Base-by-base conservation (phyloP, 2,113 vertebrate species). In the Columba janthina region DNA sequence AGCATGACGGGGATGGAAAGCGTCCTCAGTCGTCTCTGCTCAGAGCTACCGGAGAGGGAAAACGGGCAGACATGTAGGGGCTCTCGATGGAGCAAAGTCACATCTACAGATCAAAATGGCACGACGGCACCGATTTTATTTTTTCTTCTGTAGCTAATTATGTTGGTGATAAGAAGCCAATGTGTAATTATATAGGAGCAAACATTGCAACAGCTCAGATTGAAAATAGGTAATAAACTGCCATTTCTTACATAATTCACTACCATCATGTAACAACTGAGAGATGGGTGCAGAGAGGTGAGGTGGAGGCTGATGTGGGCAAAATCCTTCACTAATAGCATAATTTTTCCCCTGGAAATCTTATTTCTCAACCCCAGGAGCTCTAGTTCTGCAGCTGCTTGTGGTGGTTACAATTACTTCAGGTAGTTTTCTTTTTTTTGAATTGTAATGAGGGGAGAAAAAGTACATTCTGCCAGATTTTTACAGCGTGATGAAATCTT, bases 101-200 rank as follows among this genome's bases (percentile, higher is more conserved):
- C 7, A 0, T 42, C 84, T 53, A 17, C 16, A 56, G 36, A 38
- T 40, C 61, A 51, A 71, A 81, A 18, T 3, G 0, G 57, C 86
- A 54, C 0, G 8, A 74, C 74, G 53, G 83, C 79, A 46, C 42
- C 29, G 40, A 3, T 60, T 36, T 18, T 60, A 65, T 50, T 34
- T n/a, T 29, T n/a, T 24, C 48, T 29, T 15, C 72, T 11, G 21
- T 4, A 62, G 48, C 42, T 78, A 6, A 53, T 80, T 12, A 28
- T 10, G 62, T 25, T 58, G 84, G 53, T 32, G 79, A 89, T 84
- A 64, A 96, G 90, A 71, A 80, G 72, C 89, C 76, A 31, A 20
- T 34, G 73, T 28, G 73, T 89, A 86, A 86, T 97, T 97, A 72
- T 29, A 56, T 92, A 96, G 97, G 48, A 48, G 19, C 91, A 91